These are phyloP conservation scores for Oreochromis spilurus DNA, from an alignment of 2,113 vertebrate genomes.

Conservation along the genomic window DNA sequence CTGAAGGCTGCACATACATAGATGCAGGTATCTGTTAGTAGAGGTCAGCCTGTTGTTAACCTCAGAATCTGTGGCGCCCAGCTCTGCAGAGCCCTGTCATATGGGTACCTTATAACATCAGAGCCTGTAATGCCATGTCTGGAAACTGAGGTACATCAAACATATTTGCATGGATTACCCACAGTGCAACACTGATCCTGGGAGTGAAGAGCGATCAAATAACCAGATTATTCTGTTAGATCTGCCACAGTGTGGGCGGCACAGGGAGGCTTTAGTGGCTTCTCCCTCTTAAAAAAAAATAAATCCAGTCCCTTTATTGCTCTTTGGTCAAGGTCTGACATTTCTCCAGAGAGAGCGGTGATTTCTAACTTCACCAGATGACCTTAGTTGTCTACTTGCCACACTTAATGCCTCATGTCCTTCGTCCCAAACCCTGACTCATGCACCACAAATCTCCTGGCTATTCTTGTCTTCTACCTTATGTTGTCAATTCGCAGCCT, in stretches of 20 bases:
- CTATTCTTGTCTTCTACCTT: background rate
- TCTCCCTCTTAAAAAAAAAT: background rate
- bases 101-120: background rate
- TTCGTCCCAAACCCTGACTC: background rate
- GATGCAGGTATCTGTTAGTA: background rate
- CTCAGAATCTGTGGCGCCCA: background rate
- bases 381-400: background rate
- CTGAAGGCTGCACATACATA: background rate
- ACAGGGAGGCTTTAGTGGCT: background rate
- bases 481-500: background rate
- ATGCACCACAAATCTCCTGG: background rate
- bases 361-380: background rate
- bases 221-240: constrained; percentile 32
- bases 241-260: background rate
- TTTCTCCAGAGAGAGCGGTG: background rate
- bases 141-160: constrained; percentile 30
- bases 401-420: background rate
- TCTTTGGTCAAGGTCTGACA: background rate
- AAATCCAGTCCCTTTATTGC: background rate
- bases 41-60: background rate
- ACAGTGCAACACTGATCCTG: constrained; percentile 4
- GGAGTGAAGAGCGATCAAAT: background rate
- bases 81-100: background rate
- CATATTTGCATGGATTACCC: constrained; percentile 40
- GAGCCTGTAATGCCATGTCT: background rate